phyloP scores from a whole-genome alignment of 2,797 vertebrate genomes.

The Neoniphon sammara region DNA sequence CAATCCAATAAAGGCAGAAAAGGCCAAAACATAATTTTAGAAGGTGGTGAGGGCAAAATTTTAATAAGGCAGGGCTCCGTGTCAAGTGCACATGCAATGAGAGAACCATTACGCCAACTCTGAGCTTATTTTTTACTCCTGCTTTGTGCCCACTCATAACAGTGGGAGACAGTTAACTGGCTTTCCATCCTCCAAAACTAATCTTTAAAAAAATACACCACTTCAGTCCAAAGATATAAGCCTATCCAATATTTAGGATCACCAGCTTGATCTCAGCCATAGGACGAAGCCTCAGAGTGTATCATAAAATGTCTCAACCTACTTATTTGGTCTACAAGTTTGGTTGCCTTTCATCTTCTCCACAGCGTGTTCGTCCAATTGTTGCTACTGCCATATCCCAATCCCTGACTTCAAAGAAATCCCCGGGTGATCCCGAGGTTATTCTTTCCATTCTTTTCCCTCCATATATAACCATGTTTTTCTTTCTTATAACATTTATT shows the following conservation, averaged over 20 bases:
- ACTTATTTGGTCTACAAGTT: slow-evolving; percentile 72
- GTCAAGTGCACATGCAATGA: slow-evolving; percentile 14
- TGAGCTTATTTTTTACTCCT: background rate
- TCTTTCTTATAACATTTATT: slow-evolving; percentile 26
- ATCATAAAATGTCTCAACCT: slow-evolving; percentile 70
- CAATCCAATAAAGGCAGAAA: no score
- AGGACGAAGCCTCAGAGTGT: slow-evolving; percentile 64
- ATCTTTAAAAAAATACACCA: slow-evolving; percentile 55
- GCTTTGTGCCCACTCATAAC: slow-evolving; percentile 5
- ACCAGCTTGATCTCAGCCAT: slow-evolving; percentile 60
- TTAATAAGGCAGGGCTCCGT: slow-evolving; percentile 6
- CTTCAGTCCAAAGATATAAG: slow-evolving; percentile 22
- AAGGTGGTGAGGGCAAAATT: background rate
- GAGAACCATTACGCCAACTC: background rate
- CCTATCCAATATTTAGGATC: slow-evolving; percentile 63
- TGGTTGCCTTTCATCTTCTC: slow-evolving; percentile 74
- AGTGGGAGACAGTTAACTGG: slow-evolving; percentile 49
- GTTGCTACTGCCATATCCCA: slow-evolving; percentile 65
- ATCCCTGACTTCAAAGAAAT: slow-evolving; percentile 68
- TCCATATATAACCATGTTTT: slow-evolving; percentile 43
- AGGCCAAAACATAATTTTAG: no score
- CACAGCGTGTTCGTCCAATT: slow-evolving; percentile 61
- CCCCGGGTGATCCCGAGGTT: slow-evolving; percentile 60
- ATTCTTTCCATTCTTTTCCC: slow-evolving; percentile 51
- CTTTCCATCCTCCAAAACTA: slow-evolving; percentile 52